A percentile compares a stretch with the other conserved stretches of the same genome.
Evolutionary conservation across 2,888 invertebrate species (phyloP).

Genomic region (Prosapia bicincta): DNA sequence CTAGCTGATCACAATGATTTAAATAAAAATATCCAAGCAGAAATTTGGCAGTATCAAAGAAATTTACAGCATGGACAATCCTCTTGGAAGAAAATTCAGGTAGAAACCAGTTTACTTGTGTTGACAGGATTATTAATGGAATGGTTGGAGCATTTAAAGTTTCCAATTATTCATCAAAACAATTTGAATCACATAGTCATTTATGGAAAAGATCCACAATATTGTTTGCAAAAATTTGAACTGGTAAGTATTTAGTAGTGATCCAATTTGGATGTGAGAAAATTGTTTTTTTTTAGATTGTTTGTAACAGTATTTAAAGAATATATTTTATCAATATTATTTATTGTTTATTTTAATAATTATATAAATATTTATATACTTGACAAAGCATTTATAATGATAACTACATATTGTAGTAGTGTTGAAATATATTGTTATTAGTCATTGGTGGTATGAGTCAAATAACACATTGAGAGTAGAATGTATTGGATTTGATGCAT

Average conservation of each 20-base stretch:
- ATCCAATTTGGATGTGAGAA: no score
- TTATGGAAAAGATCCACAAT: constrained; percentile 25
- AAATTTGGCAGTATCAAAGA: constrained; percentile 18
- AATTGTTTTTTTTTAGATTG: no score
- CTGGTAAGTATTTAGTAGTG: constrained; percentile 16
- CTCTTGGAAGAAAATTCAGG: constrained; percentile 61
- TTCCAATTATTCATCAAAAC: constrained; percentile 61
- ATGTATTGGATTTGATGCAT: no score
- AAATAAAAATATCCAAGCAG: constrained; percentile 6
- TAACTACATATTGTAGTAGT: no score
- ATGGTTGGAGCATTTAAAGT: constrained; percentile 73
- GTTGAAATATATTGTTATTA: no score
- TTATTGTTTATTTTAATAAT: no score
- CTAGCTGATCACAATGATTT: constrained; percentile 4
- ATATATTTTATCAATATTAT: no score
- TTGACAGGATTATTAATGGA: constrained; percentile 64
- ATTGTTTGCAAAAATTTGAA: constrained; percentile 25
- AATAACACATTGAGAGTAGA: no score
- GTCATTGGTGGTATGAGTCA: no score
- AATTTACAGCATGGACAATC: constrained; percentile 65
- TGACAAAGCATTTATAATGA: no score
- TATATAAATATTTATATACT: no score
- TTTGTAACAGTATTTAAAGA: no score
- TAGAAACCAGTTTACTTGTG: constrained; percentile 61
- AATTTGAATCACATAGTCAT: constrained; percentile 63